phyloP scores from a whole-genome alignment of 64 coral and sea anemone species.

The Dendronephthya gigantea region DNA sequence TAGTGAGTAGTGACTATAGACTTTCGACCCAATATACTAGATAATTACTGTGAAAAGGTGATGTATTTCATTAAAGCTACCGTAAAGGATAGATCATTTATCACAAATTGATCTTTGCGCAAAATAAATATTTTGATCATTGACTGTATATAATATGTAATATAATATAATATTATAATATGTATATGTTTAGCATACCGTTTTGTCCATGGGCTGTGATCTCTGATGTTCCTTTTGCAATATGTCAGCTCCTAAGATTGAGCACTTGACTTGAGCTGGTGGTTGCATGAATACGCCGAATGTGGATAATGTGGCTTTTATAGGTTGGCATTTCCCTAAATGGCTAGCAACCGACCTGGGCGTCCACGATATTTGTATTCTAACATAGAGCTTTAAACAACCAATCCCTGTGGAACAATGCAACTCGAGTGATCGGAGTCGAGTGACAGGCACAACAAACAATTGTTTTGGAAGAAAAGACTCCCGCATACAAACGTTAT shows the following conservation, averaged over 20 bases:
- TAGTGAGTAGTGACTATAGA: no score
- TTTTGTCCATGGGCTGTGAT: no score
- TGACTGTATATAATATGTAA: no score
- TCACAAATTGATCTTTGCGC: no score
- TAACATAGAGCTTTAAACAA: background rate
- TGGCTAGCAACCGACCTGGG: conserved; percentile 16
- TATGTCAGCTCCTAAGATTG: background rate
- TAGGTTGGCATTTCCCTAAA: background rate
- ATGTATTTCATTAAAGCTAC: no score
- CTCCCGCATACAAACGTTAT: background rate
- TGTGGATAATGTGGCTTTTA: background rate
- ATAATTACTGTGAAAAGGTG: no score
- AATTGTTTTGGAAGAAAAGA: background rate
- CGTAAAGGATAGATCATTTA: no score
- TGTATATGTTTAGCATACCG: no score
- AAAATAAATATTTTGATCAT: no score
- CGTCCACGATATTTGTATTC: background rate
- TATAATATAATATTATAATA: no score
- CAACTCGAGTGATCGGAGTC: background rate
- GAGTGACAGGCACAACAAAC: background rate
- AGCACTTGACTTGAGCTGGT: background rate
- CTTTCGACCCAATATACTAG: no score
- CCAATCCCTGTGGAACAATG: background rate
- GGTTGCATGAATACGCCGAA: background rate
- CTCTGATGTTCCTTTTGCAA: no score